Conservation (phyloP, 2,113 vertebrate genomes). For the Solea solea region DNA sequence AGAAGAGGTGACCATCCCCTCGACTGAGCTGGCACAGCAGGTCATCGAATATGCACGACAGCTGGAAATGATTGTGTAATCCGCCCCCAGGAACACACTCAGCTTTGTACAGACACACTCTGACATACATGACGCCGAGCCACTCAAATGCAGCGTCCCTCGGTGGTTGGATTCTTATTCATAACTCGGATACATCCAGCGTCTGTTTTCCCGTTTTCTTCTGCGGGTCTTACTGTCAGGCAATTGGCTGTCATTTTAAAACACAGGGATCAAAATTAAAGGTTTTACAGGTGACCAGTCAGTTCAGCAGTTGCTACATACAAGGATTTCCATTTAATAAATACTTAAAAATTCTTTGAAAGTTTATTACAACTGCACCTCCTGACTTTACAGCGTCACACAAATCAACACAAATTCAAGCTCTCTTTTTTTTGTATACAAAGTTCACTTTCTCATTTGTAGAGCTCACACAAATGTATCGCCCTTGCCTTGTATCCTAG, state of each 20-base stretch:
- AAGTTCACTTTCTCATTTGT: conserved; percentile 44
- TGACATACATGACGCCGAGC: conserved; percentile 30
- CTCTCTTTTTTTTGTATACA: conserved; percentile 60
- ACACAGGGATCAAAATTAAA: conserved; percentile 1
- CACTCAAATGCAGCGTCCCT: conserved; percentile 25
- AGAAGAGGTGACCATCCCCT: conserved; percentile 91
- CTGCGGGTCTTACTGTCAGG: conserved; percentile 12
- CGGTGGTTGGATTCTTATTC: conserved; percentile 26
- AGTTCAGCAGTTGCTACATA: conserved; percentile 13
- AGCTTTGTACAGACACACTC: conserved; percentile 53
- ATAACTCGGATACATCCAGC: conserved; percentile 12
- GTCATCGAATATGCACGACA: conserved; percentile 95
- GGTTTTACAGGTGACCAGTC: not conserved
- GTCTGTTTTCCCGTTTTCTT: conserved; percentile 20
- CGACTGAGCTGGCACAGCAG: conserved; percentile 90
- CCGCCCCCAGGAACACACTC: conserved; percentile 53
- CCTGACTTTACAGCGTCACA: conserved; percentile 24
- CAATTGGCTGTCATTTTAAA: conserved; percentile 18
- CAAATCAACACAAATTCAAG: conserved; percentile 23
- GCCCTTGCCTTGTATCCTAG: conserved; percentile 70
- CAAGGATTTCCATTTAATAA: conserved; percentile 3
- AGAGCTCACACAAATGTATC: conserved; percentile 56
- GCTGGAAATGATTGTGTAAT: conserved; percentile 95
- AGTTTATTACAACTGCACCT: conserved; percentile 1
- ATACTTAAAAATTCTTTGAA: not conserved